phyloP scores from a whole-genome alignment of 64 coral and sea anemone species.

The Stichodactyla helianthus region DNA sequence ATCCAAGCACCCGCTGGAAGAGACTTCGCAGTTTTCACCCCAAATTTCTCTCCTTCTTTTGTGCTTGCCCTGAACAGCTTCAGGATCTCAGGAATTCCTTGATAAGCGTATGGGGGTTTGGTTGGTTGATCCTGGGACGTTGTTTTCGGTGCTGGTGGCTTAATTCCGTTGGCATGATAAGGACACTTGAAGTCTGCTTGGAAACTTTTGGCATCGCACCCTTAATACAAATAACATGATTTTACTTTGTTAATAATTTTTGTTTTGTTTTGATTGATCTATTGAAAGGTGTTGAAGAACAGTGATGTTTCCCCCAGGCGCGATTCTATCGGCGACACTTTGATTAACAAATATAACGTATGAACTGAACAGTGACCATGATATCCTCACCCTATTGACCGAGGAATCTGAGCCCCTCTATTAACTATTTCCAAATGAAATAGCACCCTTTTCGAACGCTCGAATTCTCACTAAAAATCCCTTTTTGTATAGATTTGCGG shows the following conservation, averaged over 20 bases:
- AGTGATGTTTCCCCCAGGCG: not conserved
- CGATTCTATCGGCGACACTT: no score
- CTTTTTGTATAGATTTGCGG: no score
- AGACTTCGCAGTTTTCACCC: constrained; percentile 16
- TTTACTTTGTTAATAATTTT: not conserved
- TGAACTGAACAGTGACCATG: no score
- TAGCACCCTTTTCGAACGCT: no score
- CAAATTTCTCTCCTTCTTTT: not conserved
- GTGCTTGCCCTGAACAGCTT: constrained; percentile 31
- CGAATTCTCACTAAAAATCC: no score
- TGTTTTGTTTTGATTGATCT: not conserved
- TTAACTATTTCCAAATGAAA: no score
- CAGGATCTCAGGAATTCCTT: constrained; percentile 27
- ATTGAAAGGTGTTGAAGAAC: not conserved
- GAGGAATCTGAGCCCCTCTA: no score
- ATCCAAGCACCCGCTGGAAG: constrained; percentile 55
- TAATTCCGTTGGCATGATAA: not conserved
- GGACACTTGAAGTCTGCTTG: constrained; percentile 19
- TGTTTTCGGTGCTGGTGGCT: constrained; percentile 9
- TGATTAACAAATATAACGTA: no score
- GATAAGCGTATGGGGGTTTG: not conserved
- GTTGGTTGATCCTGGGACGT: not conserved
- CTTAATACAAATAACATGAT: not conserved
- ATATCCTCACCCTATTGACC: no score
- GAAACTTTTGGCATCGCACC: constrained; percentile 16